A percentile compares a stretch with the other conserved stretches of the same genome.
These are phyloP conservation scores for Creontiades dilutus DNA, from an alignment of 2,888 invertebrate species.

Conservation along the genomic window DNA sequence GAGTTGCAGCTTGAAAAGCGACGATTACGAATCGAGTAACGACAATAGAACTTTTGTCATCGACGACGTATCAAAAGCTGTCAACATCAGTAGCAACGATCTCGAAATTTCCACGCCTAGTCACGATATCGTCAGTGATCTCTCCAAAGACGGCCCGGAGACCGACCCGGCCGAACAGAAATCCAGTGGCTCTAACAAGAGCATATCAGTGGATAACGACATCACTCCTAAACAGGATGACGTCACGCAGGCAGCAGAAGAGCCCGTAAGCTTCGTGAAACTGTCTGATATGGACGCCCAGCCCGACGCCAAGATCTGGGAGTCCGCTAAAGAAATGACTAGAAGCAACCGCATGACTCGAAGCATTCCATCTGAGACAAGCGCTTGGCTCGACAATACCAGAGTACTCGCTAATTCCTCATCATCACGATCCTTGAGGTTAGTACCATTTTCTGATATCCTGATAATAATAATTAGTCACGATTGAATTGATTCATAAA, in stretches of 20 bases:
- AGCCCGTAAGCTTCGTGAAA: conserved; percentile 82
- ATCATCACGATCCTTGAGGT: conserved; percentile 75
- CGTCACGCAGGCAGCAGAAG: conserved; percentile 52
- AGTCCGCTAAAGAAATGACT: conserved; percentile 59
- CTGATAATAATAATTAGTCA: no score
- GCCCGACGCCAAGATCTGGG: conserved; percentile 73
- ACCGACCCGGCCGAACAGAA: conserved; percentile 73
- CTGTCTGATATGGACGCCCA: conserved; percentile 88
- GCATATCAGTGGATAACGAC: conserved; percentile 61
- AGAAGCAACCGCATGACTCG: conserved; percentile 81
- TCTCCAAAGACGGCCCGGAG: conserved; percentile 75
- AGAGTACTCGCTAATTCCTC: conserved; percentile 80
- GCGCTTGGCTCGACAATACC: conserved; percentile 80
- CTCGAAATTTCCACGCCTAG: conserved; percentile 75
- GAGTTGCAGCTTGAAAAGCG: conserved; percentile 74
- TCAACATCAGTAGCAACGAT: conserved; percentile 75
- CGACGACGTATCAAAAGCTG: conserved; percentile 75
- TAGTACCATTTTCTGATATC: background rate
- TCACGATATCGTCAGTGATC: conserved; percentile 74
- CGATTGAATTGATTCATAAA: no score
- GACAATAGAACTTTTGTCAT: conserved; percentile 75
- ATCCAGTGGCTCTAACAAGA: conserved; percentile 67
- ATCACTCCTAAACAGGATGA: conserved; percentile 54
- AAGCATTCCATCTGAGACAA: conserved; percentile 81
- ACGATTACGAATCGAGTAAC: conserved; percentile 75